These are phyloP conservation scores for Mastigias papua DNA, from an alignment of 30 jellyfish, hydroid and myxozoan genomes.

Conservation along the genomic window DNA sequence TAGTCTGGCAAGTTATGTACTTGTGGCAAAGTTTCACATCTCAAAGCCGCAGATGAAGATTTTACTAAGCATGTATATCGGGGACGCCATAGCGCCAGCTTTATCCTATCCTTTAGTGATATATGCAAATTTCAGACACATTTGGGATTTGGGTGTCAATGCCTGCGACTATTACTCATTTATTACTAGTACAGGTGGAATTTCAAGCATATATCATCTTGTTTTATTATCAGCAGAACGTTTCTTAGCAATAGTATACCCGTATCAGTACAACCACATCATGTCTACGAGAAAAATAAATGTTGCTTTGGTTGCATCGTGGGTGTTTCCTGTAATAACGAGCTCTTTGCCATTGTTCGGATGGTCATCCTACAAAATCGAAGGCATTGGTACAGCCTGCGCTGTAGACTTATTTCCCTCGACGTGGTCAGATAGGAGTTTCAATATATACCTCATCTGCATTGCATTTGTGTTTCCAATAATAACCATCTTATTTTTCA, in stretches of 20 bases:
- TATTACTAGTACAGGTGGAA: slow-evolving; percentile 20
- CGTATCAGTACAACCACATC: not conserved
- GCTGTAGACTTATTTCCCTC: not conserved
- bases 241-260: not conserved
- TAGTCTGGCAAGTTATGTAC: not conserved
- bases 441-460: not conserved
- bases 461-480: not conserved
- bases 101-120: slow-evolving; percentile 14
- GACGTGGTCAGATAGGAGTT: slow-evolving; percentile 27
- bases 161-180: slow-evolving; percentile 28
- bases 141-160: slow-evolving; percentile 13
- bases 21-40: not conserved
- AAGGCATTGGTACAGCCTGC: slow-evolving; percentile 40
- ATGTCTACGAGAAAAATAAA: not conserved
- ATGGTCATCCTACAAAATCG: slow-evolving; percentile 18
- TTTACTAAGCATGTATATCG: slow-evolving; percentile 6
- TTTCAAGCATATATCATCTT: slow-evolving; percentile 37
- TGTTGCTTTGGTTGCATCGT: not conserved
- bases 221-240: slow-evolving; percentile 37
- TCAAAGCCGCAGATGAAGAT: slow-evolving; percentile 14
- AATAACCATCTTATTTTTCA: not conserved
- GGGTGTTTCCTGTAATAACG: slow-evolving; percentile 1
- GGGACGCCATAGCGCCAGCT: slow-evolving; percentile 28
- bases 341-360: slow-evolving; percentile 12
- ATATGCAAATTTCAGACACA: not conserved